Evolutionary conservation across 92 coral and sea anemone species (phyloP), one percentile per base, ranked within the genome.

Genomic region (Epizoanthus stellaris): DNA sequence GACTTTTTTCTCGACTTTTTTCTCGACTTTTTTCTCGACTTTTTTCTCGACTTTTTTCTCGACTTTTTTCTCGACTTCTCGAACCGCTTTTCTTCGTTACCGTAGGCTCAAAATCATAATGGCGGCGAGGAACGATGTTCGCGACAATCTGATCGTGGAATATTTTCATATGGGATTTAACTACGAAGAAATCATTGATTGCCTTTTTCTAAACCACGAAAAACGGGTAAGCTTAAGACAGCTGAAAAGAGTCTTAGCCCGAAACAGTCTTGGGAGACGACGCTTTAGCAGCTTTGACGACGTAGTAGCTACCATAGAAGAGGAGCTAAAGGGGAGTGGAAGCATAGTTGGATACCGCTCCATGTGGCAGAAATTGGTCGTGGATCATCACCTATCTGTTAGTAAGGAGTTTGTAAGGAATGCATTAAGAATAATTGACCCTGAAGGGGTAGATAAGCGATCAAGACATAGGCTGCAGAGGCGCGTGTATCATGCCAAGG

Each of bases 391-490:
- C 47, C 75, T 87, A 67, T 87, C 86, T 63, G 82, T 80, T 62
- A 87, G 80, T 49, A 87, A 87, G 75, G 90, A 87, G 67, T 87
- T 87, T 87, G 81, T 87, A 59, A 11, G 90, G 54, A 80, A 87
- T 54, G 86, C 86, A 20, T 64, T 80, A 40, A 79, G 80, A 80
- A 79, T 80, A 77, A 58, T 86, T 77, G 85, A 86, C 71, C 85
- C 85, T 69, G 90, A 87, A 64, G 90, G 86, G 73, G 90, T 80
- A 17, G 74, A 87, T 47, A 87, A 68, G 73, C 85, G 82, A 53
- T 77, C 81, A 87, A 87, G 71, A 58, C 87, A 91, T 54, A 74
- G 91, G 67, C 87, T 91, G 49, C 89, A 85, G 75, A 88, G 91
- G 80, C 82, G 90, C 42, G 89, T 73, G 73, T 91, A 91, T 82